phyloP scores from a whole-genome alignment of 2,113 vertebrate genomes.

The Rhabdornis inornatus region DNA sequence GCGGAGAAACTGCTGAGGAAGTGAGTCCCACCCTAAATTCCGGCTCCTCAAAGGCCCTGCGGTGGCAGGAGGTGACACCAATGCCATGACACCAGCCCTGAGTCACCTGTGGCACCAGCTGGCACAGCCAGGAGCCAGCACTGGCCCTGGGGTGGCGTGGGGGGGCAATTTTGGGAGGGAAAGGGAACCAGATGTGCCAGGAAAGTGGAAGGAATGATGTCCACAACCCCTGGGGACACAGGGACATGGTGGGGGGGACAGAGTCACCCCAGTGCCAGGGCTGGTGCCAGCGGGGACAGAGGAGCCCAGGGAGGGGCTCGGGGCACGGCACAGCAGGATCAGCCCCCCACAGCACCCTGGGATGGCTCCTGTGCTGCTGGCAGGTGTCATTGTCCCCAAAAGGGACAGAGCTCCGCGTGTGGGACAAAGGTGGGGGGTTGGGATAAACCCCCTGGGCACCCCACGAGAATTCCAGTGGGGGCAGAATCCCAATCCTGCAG shows the following conservation, averaged over 20 bases:
- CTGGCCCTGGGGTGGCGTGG: not conserved
- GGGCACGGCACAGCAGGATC: not conserved
- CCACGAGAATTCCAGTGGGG: not conserved
- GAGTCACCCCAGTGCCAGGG: not conserved
- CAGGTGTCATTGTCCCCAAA: not conserved
- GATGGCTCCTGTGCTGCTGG: rapidly evolving
- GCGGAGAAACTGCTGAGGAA: not conserved
- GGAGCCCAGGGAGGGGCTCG: not conserved
- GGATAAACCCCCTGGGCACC: too few species aligned
- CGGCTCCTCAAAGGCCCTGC: not conserved
- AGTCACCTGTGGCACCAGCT: not conserved
- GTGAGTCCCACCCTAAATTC: not conserved
- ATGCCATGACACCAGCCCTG: rapidly evolving
- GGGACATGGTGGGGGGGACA: not conserved
- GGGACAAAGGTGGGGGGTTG: not conserved
- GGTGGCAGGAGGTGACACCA: not conserved
- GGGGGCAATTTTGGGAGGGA: not conserved
- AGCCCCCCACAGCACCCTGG: rapidly evolving
- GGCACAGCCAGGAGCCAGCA: not conserved
- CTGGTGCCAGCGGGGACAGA: too few species aligned
- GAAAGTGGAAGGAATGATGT: not conserved
- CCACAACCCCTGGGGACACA: not conserved
- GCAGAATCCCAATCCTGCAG: rapidly evolving
- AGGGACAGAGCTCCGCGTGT: rapidly evolving
- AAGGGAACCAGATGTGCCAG: rapidly evolving